Evolutionary conservation across 1,140 invertebrate genomes (phyloP), one percentile per base, ranked within the genome.

Genomic region (Planococcus citri): DNA sequence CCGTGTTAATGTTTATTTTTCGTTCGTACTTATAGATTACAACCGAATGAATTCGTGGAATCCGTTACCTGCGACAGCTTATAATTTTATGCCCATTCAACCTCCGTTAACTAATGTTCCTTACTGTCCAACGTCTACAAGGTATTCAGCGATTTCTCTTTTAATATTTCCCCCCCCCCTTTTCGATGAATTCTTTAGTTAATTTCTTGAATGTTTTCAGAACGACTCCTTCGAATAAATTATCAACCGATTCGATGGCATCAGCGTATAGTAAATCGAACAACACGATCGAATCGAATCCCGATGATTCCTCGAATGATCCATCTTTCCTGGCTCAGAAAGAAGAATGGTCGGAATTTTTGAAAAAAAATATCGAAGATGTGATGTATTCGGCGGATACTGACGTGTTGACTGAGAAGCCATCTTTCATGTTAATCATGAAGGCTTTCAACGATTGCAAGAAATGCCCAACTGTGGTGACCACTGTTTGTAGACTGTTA

Each of bases 341-440:
- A 64, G 60, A 64, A 27, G 60, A 64, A 64, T 64, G 60, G 60
- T 14, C 24, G 22, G 60, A 24, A 25, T 64, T 64, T 25, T 20
- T 64, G 22, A 64, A 27, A 20, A 24, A 64, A 25, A 64, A 10
- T 17, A 64, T 64, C 4, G 8, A 22, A 24, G 25, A 64, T 25
- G 60, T 64, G 6, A 64, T 64, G 60, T 27, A 25, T 17, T 4
- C 1, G 6, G 60, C 10, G 6, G 60, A 64, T 64, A 21, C 20
- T 17, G 60, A 64, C 25, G 60, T 64, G 3, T 27, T 64, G 25
- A 64, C 24, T 1, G 3, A 64, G 24, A 27, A 64, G 24, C 60
- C 21, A 17, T 64, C 60, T 2, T 25, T 64, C 3, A 64, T 25
- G 25, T 27, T 64, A 9, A 27, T 64, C 25, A 64, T 64, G 60